Percentiles rank a stretch among this genome's conserved stretches.
Evolutionary conservation across 2,113 vertebrate species (phyloP).

Genomic region (Gymnorhina tibicen): DNA sequence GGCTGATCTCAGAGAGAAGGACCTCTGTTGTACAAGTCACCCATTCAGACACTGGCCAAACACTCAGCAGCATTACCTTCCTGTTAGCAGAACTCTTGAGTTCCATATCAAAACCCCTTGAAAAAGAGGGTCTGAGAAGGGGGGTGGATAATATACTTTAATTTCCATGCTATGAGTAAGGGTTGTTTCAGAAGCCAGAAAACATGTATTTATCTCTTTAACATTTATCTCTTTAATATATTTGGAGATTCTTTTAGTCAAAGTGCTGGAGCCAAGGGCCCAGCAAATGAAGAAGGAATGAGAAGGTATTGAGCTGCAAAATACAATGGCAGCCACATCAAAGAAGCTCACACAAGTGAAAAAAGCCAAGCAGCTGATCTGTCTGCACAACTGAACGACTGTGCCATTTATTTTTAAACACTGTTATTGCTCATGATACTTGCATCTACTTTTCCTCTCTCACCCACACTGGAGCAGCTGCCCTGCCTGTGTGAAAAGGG

Average conservation of each 20-base stretch:
- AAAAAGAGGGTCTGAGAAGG: not conserved
- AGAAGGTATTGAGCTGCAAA: not conserved
- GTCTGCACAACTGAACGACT: not conserved
- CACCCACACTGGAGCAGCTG: not conserved
- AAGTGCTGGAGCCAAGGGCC: not conserved
- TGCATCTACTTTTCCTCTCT: not conserved
- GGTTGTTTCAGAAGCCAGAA: not conserved
- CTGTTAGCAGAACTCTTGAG: not conserved
- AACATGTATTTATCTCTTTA: not conserved
- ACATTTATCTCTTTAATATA: not conserved
- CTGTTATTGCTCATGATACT: not conserved
- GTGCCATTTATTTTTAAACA: constrained; percentile 37
- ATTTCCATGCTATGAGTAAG: not conserved
- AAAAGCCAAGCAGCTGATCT: not conserved
- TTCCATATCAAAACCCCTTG: not conserved
- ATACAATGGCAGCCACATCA: not conserved
- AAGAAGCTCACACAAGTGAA: not conserved
- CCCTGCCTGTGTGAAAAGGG: not conserved
- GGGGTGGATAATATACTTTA: not conserved
- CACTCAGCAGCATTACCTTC: not conserved
- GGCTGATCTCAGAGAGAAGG: not conserved
- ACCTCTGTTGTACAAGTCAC: not conserved
- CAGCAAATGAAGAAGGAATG: not conserved
- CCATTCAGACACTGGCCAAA: not conserved
- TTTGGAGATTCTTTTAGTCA: not conserved